These are phyloP conservation scores for Nicator chloris DNA, from an alignment of 2,113 vertebrate species.

Conservation along the genomic window DNA sequence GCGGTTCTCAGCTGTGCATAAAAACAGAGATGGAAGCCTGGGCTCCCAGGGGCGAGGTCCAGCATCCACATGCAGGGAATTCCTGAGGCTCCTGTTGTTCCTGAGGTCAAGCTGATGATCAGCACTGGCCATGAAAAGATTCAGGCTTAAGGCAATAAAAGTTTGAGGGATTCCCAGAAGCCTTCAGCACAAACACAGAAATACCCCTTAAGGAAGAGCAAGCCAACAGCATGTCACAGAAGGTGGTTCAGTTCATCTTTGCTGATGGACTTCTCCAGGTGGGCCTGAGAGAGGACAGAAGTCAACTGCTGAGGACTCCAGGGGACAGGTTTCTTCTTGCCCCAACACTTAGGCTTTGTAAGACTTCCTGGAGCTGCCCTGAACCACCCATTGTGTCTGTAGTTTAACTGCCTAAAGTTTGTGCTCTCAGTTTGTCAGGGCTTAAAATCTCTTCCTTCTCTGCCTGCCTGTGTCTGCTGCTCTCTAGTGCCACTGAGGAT, in stretches of 20 bases:
- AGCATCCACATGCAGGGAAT: not conserved
- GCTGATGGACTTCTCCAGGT: not conserved
- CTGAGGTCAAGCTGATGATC: conserved; percentile 16
- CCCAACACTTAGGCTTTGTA: not conserved
- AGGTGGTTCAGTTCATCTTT: not conserved
- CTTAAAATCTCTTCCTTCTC: not conserved
- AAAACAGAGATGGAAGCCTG: not conserved
- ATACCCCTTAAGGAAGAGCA: not conserved
- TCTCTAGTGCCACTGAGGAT: not conserved
- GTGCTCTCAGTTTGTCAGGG: not conserved
- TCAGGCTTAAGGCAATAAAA: conserved; percentile 9
- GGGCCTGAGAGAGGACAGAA: not conserved
- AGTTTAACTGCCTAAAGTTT: not conserved
- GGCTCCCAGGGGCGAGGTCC: not conserved
- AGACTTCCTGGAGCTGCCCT: not conserved
- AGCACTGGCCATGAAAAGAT: not conserved
- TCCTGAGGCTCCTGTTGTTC: not conserved
- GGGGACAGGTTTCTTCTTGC: not conserved
- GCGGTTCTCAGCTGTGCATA: not conserved
- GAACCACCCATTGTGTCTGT: not conserved
- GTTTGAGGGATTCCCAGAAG: conserved; percentile 9
- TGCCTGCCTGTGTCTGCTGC: not conserved
- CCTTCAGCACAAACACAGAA: not conserved
- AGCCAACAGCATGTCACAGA: not conserved
- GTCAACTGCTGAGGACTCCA: not conserved